Evolutionary conservation across 2,888 invertebrate genomes (phyloP).

Genomic region (Chrysodeixis includens): DNA sequence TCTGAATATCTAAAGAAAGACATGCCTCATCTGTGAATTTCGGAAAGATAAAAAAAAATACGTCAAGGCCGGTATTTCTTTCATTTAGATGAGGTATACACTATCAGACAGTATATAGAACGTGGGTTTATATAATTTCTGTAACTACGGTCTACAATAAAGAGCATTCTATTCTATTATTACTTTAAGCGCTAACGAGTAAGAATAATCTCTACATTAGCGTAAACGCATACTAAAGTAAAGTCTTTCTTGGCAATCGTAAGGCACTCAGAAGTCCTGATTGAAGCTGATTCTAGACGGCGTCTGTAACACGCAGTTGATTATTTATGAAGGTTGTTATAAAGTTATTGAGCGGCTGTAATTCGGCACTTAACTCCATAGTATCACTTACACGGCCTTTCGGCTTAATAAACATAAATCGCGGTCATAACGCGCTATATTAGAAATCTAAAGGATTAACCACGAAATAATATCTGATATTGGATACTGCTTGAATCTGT

Average conservation of each 20-base stretch:
- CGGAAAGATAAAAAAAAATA: too few relatives aligned
- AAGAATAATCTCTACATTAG: neutral
- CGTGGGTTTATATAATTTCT: too few relatives aligned
- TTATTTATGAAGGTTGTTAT: slow-evolving; percentile 35
- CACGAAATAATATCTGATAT: neutral
- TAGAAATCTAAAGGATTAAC: slow-evolving; percentile 34
- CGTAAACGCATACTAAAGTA: neutral
- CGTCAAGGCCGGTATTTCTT: too few relatives aligned
- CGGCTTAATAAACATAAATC: slow-evolving; percentile 46
- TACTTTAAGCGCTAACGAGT: neutral
- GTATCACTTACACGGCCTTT: slow-evolving; percentile 24
- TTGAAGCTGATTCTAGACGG: neutral
- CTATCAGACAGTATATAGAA: too few relatives aligned
- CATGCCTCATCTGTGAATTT: too few relatives aligned
- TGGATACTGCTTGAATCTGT: neutral
- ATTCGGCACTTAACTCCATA: slow-evolving; percentile 33
- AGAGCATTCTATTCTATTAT: too few relatives aligned
- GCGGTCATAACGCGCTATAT: slow-evolving; percentile 43
- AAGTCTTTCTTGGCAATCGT: neutral
- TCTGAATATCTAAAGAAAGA: too few relatives aligned
- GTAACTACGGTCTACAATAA: too few relatives aligned
- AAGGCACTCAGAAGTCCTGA: neutral
- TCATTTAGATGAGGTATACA: too few relatives aligned
- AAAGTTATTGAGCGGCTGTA: slow-evolving; percentile 33
- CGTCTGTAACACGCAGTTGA: slow-evolving; percentile 1